Base-by-base conservation (phyloP, 1,140 invertebrate species). In the Parasteatoda tepidariorum region DNA sequence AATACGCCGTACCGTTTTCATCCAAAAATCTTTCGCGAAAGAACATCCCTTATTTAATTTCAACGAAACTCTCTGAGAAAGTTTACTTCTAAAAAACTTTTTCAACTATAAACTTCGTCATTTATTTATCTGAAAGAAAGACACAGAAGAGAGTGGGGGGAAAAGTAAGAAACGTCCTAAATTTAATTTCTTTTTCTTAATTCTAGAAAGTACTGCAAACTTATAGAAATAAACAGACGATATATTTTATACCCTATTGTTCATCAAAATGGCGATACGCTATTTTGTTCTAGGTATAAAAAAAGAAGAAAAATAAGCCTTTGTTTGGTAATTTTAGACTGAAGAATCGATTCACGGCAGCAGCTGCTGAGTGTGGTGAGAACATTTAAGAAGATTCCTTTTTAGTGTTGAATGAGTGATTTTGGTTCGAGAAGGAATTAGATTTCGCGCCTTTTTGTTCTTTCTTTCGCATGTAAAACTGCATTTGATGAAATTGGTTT, bases 171-270 rank as follows among this genome's bases (percentile, higher is more conserved):
- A 9, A 48, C 18, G 18, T 18, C 38, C 38, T 48, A 13, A 9
- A 18, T 18, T 48, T 48, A 48, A 48, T 18, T 4, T 48, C 18
- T 48, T 48, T 48, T 48, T 48, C 38, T 18, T 48, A 9, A 9
- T 48, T 48, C 38, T 11, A 38, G 2, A 31, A 57, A 73, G n/a
- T 73, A 34, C 57, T 73, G 57, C 31, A 30, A 61, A 24, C 59
- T 4, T 31, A 54, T 73, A 41, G 54, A 31, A 22, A 73, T 73
- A 28, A 54, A 57, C 70, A 57, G 70, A 6, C 13, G 34, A 57
- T 33, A 22, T 73, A 73, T 73, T 73, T 73, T 73, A 73, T 73
- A 24, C 54, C 48, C 70, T 73, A 73, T 73, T 73, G 70, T 73
- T 73, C 70, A 73, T 73, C 70, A 57, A 73, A 73, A 57, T 57